phyloP scores from a whole-genome alignment of 1,140 invertebrate species.

The Brachionus sp. region DNA sequence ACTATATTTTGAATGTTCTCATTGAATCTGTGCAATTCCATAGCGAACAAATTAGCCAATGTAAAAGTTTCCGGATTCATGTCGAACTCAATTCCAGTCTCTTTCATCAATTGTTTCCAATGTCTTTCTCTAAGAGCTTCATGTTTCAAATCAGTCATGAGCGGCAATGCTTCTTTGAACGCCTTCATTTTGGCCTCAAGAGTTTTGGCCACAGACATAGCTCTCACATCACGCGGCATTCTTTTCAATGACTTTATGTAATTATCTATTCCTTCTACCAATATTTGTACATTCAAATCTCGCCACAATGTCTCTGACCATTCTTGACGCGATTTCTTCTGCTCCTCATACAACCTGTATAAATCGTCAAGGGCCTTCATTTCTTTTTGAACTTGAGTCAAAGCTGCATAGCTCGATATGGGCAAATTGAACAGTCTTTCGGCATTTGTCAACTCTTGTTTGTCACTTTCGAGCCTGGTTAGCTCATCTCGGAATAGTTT shows the following conservation, averaged over 20 bases:
- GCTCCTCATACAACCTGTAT: slow-evolving; percentile 73
- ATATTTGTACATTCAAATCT: slow-evolving; percentile 74
- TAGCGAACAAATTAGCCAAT: slow-evolving; percentile 80
- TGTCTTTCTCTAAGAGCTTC: slow-evolving; percentile 79
- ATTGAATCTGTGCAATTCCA: slow-evolving; percentile 79
- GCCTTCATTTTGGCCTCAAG: slow-evolving; percentile 79
- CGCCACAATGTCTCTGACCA: slow-evolving; percentile 83
- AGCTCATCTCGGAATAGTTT: slow-evolving; percentile 69
- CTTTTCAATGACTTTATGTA: slow-evolving; percentile 74
- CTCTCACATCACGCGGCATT: slow-evolving; percentile 64
- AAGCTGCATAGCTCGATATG: slow-evolving; percentile 73
- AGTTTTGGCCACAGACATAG: slow-evolving; percentile 65
- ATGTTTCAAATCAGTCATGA: slow-evolving; percentile 84
- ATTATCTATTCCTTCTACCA: slow-evolving; percentile 79
- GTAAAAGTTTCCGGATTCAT: slow-evolving; percentile 80
- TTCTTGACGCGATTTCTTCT: slow-evolving; percentile 68
- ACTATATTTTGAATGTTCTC: slow-evolving; percentile 77
- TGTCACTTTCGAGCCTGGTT: slow-evolving; percentile 66
- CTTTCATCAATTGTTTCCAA: slow-evolving; percentile 80
- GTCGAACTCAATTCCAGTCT: slow-evolving; percentile 76
- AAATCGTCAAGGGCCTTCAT: slow-evolving; percentile 70
- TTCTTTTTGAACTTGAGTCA: slow-evolving; percentile 69
- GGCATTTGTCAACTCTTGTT: slow-evolving; percentile 70
- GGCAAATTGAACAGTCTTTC: slow-evolving; percentile 80
- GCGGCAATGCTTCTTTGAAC: slow-evolving; percentile 77